phyloP scores from a whole-genome alignment of 2,888 invertebrate genomes.

The Tetragonisca angustula region DNA sequence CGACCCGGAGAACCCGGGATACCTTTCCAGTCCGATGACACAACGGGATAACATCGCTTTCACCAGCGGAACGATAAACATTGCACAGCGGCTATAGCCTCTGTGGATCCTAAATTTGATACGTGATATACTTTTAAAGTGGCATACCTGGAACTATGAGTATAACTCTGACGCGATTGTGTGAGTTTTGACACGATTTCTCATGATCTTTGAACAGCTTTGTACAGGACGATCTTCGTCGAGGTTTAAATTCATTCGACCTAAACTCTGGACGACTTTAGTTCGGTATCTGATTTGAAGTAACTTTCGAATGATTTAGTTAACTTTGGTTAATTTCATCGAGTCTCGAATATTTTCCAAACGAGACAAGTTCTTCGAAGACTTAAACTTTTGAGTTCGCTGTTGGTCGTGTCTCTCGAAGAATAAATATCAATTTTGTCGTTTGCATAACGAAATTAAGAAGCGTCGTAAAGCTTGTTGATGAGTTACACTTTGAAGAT shows the following conservation, averaged over 20 bases:
- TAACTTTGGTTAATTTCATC: not conserved
- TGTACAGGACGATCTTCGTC: not conserved
- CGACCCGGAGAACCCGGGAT: conserved; percentile 43
- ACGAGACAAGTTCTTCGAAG: not conserved
- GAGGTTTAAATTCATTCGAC: not conserved
- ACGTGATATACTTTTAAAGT: not conserved
- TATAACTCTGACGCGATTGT: not conserved
- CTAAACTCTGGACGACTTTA: not conserved
- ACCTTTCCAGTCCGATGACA: conserved; percentile 59
- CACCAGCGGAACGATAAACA: not conserved
- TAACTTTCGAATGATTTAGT: not conserved
- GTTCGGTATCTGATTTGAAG: not conserved
- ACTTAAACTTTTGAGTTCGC: not conserved
- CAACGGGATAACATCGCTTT: conserved; percentile 29
- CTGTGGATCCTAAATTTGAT: not conserved
- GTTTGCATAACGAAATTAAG: no score
- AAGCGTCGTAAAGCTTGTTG: no score
- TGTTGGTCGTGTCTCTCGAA: no score
- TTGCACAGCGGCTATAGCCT: no score
- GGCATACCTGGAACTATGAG: not conserved
- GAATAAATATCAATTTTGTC: no score
- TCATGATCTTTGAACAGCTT: not conserved
- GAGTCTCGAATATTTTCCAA: not conserved
- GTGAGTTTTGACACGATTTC: not conserved
- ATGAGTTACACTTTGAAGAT: no score